Percentiles rank a stretch among this genome's conserved stretches.
Conservation (phyloP, 2,797 vertebrate genomes). For the Sitta carolinensis region DNA sequence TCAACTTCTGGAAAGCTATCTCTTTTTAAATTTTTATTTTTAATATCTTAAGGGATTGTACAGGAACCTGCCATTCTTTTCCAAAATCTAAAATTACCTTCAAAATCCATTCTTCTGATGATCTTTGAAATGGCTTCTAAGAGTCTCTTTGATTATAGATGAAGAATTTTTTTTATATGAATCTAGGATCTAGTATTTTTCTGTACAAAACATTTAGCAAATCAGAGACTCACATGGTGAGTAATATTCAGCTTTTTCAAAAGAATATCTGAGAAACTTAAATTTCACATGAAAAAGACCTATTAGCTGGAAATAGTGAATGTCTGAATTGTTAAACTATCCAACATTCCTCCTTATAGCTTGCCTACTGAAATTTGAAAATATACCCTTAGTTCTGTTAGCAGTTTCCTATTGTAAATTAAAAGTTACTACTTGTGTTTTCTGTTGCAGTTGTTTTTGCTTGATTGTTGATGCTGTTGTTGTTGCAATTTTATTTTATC, state of each 20-base stretch:
- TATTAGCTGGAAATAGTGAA: background rate
- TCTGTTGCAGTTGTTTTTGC: background rate
- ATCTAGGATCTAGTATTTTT: background rate
- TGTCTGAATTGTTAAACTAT: background rate
- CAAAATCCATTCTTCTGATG: background rate
- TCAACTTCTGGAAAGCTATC: background rate
- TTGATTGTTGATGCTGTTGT: background rate
- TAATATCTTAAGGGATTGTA: background rate
- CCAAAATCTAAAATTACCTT: background rate
- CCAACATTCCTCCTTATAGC: background rate
- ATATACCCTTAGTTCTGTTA: background rate
- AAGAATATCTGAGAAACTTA: background rate
- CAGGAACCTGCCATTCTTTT: background rate
- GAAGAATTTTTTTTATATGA: background rate
- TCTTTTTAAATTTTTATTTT: background rate
- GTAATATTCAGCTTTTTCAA: background rate
- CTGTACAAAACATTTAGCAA: background rate
- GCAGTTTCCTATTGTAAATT: background rate
- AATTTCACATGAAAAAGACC: background rate
- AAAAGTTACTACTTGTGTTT: background rate
- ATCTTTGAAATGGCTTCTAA: background rate
- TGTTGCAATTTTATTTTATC: background rate
- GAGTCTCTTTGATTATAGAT: background rate
- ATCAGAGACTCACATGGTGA: background rate
- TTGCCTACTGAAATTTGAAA: background rate